Conservation (phyloP, 2,113 vertebrate genomes). For the Romanogobio albipinnatus region DNA sequence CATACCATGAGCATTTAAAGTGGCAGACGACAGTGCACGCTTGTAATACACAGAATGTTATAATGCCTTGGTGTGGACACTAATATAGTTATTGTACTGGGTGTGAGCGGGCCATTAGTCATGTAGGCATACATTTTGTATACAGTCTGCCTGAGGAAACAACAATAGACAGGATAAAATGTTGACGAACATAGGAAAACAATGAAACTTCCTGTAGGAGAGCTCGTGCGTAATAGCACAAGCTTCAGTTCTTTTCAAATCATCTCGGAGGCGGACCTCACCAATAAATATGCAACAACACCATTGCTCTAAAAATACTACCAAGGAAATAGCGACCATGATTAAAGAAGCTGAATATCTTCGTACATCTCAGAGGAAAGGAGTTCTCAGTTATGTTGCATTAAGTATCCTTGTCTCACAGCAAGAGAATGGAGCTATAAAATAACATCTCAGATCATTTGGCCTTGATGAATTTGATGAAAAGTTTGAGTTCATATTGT, state of each 20-base stretch:
- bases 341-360: neutral
- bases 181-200: constrained; percentile 6
- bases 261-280: neutral
- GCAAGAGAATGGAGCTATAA: neutral
- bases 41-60: neutral
- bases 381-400: no score
- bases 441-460: neutral
- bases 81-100: neutral
- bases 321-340: neutral
- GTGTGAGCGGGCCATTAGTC: neutral
- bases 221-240: neutral
- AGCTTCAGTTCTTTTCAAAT: neutral
- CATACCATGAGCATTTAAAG: neutral
- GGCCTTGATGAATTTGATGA: neutral
- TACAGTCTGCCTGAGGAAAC: constrained; percentile 3
- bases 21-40: neutral
- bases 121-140: constrained; percentile 6
- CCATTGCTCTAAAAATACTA: neutral
- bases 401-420: neutral
- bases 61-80: neutral
- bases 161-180: constrained; percentile 14
- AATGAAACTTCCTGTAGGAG: constrained; percentile 38
- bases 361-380: neutral
- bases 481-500: neutral
- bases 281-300: neutral